Conservation (phyloP, 2,113 vertebrate genomes). For the Calonectris borealis region DNA sequence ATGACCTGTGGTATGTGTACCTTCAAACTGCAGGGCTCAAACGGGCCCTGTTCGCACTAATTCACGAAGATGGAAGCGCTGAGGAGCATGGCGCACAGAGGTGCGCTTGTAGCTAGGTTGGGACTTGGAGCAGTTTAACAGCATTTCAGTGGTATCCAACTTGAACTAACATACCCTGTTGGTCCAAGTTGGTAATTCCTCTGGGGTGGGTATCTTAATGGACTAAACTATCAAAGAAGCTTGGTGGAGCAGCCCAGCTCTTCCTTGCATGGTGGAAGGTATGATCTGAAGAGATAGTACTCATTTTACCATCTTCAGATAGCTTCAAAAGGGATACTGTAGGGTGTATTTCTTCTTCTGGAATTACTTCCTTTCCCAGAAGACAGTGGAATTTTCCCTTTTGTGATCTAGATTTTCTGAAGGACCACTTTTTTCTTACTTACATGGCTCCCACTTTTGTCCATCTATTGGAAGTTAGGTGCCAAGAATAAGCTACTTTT, state of each 20-base stretch:
- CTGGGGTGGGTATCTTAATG: background rate
- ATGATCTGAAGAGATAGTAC: background rate
- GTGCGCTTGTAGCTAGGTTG: background rate
- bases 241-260: background rate
- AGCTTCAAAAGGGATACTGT: background rate
- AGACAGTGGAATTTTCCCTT: background rate
- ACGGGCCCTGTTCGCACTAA: rapidly evolving
- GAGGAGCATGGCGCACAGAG: rapidly evolving
- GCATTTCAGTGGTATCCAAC: background rate
- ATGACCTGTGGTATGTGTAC: background rate
- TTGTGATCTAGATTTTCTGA: background rate
- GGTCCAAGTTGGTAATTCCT: background rate
- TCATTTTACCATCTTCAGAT: background rate
- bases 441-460: background rate
- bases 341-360: background rate
- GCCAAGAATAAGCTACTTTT: background rate
- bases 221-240: background rate
- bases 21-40: background rate
- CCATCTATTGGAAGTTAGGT: background rate
- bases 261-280: background rate
- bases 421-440: background rate
- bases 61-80: background rate
- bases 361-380: background rate
- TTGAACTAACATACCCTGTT: background rate
- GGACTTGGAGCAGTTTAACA: background rate